These are phyloP conservation scores for Dione vanillae DNA, from an alignment of 2,888 invertebrate genomes.

Conservation along the genomic window DNA sequence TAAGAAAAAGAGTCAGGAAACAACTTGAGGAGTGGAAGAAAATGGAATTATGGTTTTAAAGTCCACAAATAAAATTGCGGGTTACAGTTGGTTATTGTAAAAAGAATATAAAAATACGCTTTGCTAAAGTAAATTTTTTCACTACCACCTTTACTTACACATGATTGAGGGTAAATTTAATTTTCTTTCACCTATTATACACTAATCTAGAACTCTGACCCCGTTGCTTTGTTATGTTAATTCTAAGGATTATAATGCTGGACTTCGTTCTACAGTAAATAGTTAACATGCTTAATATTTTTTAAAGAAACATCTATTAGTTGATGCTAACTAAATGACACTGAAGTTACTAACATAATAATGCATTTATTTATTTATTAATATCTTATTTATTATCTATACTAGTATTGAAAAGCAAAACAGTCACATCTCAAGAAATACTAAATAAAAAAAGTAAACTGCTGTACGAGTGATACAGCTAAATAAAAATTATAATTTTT, in stretches of 20 bases:
- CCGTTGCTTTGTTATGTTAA: slow-evolving; percentile 58
- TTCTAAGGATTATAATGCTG: slow-evolving; percentile 52
- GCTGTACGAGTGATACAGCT: too few relatives aligned
- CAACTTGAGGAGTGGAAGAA: too few relatives aligned
- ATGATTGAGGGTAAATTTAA: slow-evolving; percentile 27
- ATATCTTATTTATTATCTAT: neutral
- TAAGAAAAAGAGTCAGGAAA: too few relatives aligned
- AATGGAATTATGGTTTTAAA: too few relatives aligned
- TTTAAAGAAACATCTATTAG: neutral
- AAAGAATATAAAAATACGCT: too few relatives aligned
- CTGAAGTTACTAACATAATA: neutral
- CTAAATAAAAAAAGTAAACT: too few relatives aligned
- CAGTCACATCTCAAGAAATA: too few relatives aligned
- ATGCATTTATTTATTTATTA: too few relatives aligned
- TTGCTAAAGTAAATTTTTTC: neutral
- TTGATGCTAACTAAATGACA: neutral
- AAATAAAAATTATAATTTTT: too few relatives aligned
- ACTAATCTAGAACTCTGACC: slow-evolving; percentile 67
- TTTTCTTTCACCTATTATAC: slow-evolving; percentile 61
- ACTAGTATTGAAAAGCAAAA: too few relatives aligned
- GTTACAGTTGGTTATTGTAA: too few relatives aligned
- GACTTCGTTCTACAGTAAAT: slow-evolving; percentile 53
- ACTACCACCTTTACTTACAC: neutral
- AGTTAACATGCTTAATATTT: slow-evolving; percentile 35
- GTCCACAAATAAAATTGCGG: too few relatives aligned